Conservation (phyloP, 2,888 invertebrate species). For the Ptychoptera contaminata region DNA sequence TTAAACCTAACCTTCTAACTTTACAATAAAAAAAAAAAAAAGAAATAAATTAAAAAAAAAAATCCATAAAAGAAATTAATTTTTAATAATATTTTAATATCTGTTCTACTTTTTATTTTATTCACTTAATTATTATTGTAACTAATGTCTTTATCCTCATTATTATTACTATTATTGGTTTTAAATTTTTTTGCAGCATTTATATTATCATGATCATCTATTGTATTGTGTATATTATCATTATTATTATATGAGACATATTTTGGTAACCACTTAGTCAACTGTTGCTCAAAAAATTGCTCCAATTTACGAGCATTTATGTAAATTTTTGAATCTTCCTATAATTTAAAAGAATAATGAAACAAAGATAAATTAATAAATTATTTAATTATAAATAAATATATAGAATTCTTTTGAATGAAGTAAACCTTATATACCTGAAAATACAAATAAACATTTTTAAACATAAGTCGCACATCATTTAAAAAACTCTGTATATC, state of each 20-base stretch:
- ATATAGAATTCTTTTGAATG: background rate
- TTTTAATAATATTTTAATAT: too few species aligned
- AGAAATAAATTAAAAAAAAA: too few species aligned
- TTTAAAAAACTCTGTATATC: constrained; percentile 58
- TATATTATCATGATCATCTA: background rate
- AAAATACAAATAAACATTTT: constrained; percentile 74
- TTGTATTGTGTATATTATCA: constrained; percentile 5
- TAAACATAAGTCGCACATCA: constrained; percentile 73
- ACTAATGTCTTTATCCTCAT: too few species aligned
- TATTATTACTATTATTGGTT: too few species aligned
- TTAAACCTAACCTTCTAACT: too few species aligned
- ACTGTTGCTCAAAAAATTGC: constrained; percentile 69
- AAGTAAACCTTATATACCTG: constrained; percentile 35
- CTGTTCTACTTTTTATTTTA: too few species aligned
- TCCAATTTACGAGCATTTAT: constrained; percentile 67
- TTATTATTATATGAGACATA: constrained; percentile 33
- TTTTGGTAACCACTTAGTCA: constrained; percentile 66
- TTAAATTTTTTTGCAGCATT: too few species aligned
- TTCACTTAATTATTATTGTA: too few species aligned
- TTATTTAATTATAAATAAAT: background rate
- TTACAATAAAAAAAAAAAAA: too few species aligned
- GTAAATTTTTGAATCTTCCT: constrained; percentile 63
- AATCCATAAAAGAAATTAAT: too few species aligned
- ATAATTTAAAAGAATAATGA: constrained; percentile 13
- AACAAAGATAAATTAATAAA: background rate